Base-by-base conservation (phyloP, 2,888 invertebrate species). In the Diabrotica balteata region DNA sequence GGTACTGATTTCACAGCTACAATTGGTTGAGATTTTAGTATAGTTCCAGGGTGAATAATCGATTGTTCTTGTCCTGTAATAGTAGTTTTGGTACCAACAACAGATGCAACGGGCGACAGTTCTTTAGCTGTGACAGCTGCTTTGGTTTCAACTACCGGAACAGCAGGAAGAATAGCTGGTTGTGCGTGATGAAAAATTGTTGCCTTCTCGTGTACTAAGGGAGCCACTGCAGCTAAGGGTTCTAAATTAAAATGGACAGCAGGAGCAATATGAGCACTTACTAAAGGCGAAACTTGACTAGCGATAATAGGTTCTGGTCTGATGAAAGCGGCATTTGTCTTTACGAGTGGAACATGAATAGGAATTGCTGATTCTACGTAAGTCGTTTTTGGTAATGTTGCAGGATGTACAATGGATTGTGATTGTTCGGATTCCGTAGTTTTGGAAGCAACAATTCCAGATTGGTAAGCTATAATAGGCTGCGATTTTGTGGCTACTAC, bases 1-100 rank as follows among this genome's bases (percentile, higher is more conserved):
- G 73, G 73, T 44, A 72, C 67, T 47, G 70, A 45, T 54, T 68
- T 67, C 43, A 70, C 69, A 42, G 54, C 11, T 10, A 72, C 8
- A 42, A 59, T 54, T 42, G 59, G 53, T 8, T 32, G 17, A 11
- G 54, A 53, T 42, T 54, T 8, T 10, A 54, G 4, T 54, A 42
- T 10, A 54, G 9, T 5, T 42, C 9, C 4, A 49, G 62, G 46
- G 9, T 62, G 62, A n/a, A 17, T 11, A 47, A 54, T 54, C 7
- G 17, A 54, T 6, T 22, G 42, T 17, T 45, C 11, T 22, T 52
- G 52, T 22, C 59, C 55, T 11, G 55, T 46, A 5, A 54, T 42
- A 7, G 61, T 60, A 3, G 61, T 59, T 50, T 55, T 61, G 44
- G 45, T 43, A 8, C 54, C 66, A 32, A 32, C 32, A 32, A 32